A percentile compares a stretch with the other conserved stretches of the same genome.
phyloP scores from a whole-genome alignment of 2,113 vertebrate genomes.

The Platysteira castanea region DNA sequence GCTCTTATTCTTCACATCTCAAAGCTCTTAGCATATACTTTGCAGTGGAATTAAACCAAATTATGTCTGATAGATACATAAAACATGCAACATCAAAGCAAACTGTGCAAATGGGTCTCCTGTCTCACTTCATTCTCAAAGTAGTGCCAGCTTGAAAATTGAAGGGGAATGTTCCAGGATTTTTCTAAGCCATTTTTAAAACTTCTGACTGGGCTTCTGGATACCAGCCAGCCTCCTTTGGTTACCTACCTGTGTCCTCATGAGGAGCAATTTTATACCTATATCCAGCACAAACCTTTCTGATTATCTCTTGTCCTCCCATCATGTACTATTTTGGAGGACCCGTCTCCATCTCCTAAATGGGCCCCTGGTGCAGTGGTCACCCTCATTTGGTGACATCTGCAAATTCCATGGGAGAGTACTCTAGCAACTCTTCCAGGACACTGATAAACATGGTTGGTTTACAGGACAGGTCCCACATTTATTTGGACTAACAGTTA shows the following conservation, averaged over 20 bases:
- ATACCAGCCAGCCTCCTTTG: neutral
- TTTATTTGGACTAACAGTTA: neutral
- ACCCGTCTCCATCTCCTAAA: neutral
- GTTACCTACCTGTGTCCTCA: neutral
- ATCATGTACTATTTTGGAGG: neutral
- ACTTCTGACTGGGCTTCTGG: neutral
- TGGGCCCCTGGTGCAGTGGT: neutral
- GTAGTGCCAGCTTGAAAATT: neutral
- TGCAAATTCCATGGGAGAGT: neutral
- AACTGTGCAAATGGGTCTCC: neutral
- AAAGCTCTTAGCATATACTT: neutral
- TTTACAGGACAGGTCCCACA: neutral
- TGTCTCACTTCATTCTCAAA: neutral
- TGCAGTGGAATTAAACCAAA: neutral
- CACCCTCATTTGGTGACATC: neutral
- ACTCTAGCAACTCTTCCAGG: neutral
- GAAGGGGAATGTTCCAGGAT: accelerated
- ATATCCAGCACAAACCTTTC: accelerated
- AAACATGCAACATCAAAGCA: neutral
- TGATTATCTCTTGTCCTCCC: neutral
- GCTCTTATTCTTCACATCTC: neutral
- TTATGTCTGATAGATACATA: neutral
- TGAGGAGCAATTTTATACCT: accelerated
- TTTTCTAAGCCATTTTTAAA: neutral
- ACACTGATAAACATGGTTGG: neutral